A percentile compares a stretch with the other conserved stretches of the same genome.
These are phyloP conservation scores for Exocentrus adspersus DNA, from an alignment of 2,888 invertebrate species.

Conservation along the genomic window DNA sequence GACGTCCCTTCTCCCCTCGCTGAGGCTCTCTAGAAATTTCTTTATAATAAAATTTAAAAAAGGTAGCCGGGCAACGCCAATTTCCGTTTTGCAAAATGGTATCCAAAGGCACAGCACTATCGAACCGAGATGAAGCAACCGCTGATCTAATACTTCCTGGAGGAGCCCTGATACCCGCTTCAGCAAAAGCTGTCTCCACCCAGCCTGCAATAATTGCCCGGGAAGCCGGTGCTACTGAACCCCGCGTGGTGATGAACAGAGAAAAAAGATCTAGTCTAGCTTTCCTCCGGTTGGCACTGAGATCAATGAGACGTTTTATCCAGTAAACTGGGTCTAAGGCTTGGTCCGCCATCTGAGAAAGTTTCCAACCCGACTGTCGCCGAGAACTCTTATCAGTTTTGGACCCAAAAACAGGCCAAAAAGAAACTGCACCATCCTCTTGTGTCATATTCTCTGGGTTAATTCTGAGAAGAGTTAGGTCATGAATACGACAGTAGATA, in stretches of 20 bases:
- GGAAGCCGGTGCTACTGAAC: conserved; percentile 21
- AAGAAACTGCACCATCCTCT: too few species aligned
- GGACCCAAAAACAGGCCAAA: too few species aligned
- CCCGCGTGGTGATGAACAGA: conserved; percentile 10
- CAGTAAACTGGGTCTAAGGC: conserved; percentile 33
- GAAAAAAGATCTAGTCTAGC: neutral
- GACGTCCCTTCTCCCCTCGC: too few species aligned
- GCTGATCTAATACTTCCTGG: conserved; percentile 35
- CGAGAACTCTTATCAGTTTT: too few species aligned
- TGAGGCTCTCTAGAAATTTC: conserved; percentile 12
- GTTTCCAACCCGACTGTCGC: too few species aligned
- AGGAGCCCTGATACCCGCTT: conserved; percentile 23
- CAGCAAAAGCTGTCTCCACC: conserved; percentile 29
- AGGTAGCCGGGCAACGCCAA: conserved; percentile 26
- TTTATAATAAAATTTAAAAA: conserved; percentile 29
- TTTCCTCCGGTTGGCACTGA: conserved; percentile 12
- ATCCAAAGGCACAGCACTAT: conserved; percentile 29
- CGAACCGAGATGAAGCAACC: conserved; percentile 28
- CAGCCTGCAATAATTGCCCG: conserved; percentile 33
- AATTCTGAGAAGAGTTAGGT: too few species aligned
- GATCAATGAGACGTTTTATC: conserved; percentile 19
- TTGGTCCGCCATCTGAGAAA: too few species aligned
- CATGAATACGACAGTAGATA: too few species aligned
- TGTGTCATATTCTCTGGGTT: too few species aligned
- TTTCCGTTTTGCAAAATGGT: conserved; percentile 31